Percentiles rank a stretch among this genome's conserved stretches.
These are phyloP conservation scores for Yoshiicerus persimilis DNA, from an alignment of 1,140 invertebrate species.

Conservation along the genomic window DNA sequence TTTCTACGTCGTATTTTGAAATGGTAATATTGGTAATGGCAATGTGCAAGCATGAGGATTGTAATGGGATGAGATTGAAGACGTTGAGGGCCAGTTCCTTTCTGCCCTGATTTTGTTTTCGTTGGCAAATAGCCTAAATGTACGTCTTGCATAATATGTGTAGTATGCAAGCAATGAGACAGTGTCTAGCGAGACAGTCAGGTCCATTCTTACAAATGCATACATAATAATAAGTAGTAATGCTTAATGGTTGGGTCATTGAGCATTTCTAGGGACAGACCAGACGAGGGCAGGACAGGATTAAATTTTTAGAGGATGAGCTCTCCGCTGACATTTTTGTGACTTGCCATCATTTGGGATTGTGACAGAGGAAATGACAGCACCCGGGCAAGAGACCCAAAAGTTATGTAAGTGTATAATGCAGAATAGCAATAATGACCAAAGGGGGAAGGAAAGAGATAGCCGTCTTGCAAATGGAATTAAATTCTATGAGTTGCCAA, in stretches of 20 bases:
- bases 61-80: background rate
- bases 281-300: background rate
- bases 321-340: background rate
- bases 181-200: background rate
- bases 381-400: background rate
- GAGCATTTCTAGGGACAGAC: background rate
- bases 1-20: background rate
- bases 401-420: background rate
- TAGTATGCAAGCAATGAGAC: background rate
- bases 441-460: background rate
- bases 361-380: background rate
- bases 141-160: background rate
- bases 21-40: background rate
- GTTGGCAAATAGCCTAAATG: background rate
- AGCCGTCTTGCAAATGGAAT: constrained; percentile 6
- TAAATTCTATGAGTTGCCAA: constrained; percentile 3
- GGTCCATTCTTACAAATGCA: background rate
- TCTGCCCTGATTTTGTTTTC: background rate
- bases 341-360: background rate
- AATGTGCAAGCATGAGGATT: background rate
- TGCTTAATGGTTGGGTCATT: constrained; percentile 14
- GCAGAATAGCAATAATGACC: background rate
- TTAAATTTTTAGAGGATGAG: background rate
- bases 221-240: background rate
- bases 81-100: background rate